Evolutionary conservation across 2,888 invertebrate genomes (phyloP).

Genomic region (Thymelicus sylvestris): DNA sequence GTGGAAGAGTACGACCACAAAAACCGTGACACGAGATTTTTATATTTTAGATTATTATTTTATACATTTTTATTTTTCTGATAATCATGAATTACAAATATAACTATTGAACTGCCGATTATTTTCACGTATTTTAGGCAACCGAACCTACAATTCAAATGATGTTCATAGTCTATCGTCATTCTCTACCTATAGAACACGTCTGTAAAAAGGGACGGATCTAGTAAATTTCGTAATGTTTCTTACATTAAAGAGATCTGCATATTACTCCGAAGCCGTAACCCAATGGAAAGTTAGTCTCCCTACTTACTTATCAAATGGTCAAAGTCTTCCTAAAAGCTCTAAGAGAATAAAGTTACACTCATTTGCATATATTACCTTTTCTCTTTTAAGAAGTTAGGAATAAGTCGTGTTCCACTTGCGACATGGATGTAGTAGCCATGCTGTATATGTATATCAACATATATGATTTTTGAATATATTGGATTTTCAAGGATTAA

Average conservation of each 20-base stretch:
- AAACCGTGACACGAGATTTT: too few species aligned
- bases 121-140: neutral
- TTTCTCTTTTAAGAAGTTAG: conserved; percentile 64
- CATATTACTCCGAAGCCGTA: conserved; percentile 48
- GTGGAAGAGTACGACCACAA: too few species aligned
- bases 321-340: conserved; percentile 74
- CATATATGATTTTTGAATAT: too few species aligned
- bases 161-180: neutral
- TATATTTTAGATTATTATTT: too few species aligned
- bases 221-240: conserved; percentile 21
- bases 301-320: conserved; percentile 67
- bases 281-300: conserved; percentile 57
- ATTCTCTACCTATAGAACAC: neutral
- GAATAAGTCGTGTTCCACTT: conserved; percentile 51
- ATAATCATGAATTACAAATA: too few species aligned
- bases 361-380: conserved; percentile 78
- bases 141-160: neutral
- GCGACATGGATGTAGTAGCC: conserved; percentile 18
- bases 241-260: conserved; percentile 44
- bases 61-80: too few species aligned
- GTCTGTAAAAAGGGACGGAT: conserved; percentile 11
- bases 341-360: conserved; percentile 73
- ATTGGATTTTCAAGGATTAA: too few species aligned
- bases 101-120: too few species aligned
- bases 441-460: too few species aligned